These are phyloP conservation scores for Cancer borealis DNA, from an alignment of 2,888 invertebrate genomes.

Conservation along the genomic window DNA sequence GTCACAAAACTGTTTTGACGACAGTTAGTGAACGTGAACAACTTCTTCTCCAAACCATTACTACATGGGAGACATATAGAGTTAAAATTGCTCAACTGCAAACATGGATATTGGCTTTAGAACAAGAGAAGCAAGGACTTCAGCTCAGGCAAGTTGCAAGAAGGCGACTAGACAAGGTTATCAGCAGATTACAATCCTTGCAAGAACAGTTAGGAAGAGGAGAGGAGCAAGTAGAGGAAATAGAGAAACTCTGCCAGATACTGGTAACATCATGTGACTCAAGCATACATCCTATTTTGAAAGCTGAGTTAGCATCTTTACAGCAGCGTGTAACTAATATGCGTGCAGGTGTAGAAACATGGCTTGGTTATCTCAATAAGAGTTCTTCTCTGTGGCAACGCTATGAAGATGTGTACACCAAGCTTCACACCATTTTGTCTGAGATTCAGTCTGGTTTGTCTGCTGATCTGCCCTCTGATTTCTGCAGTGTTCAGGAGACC, in stretches of 20 bases:
- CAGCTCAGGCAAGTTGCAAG: constrained; percentile 76
- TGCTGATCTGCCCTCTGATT: constrained; percentile 70
- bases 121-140: constrained; percentile 76
- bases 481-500: constrained; percentile 71
- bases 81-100: constrained; percentile 75
- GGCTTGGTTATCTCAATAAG: constrained; percentile 81
- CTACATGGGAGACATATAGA: constrained; percentile 76
- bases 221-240: constrained; percentile 81
- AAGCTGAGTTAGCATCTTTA: constrained; percentile 72
- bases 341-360: constrained; percentile 76
- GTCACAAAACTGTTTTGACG: constrained; percentile 71
- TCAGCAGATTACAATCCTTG: constrained; percentile 79
- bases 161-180: constrained; percentile 78
- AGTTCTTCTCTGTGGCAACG: constrained; percentile 73
- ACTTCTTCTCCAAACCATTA: constrained; percentile 69
- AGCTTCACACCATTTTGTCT: constrained; percentile 61
- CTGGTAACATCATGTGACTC: constrained; percentile 79
- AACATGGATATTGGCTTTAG: constrained; percentile 75
- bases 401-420: constrained; percentile 71
- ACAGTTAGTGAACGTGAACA: constrained; percentile 74
- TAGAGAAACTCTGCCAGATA: constrained; percentile 82
- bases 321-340: constrained; percentile 75
- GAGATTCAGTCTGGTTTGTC: constrained; percentile 71
- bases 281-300: constrained; percentile 74
- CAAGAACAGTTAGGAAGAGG: constrained; percentile 81